These are phyloP conservation scores for Drosophila oshimai DNA, from an alignment of 1,140 invertebrate genomes.

Conservation along the genomic window DNA sequence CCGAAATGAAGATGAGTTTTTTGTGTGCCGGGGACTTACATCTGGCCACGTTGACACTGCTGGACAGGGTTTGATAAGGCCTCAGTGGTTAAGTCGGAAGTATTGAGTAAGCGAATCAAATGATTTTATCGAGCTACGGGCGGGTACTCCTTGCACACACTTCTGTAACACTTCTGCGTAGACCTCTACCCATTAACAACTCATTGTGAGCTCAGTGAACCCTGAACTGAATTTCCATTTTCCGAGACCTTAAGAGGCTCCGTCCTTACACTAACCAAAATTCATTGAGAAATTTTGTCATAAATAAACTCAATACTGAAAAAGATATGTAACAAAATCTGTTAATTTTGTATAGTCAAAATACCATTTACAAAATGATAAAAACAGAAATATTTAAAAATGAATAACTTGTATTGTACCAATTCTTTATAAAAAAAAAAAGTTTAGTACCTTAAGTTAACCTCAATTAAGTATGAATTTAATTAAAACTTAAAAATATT, in stretches of 20 bases:
- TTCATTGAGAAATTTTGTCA: no score
- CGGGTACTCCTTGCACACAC: not conserved
- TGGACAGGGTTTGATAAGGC: slow-evolving; percentile 25
- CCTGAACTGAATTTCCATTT: slow-evolving; percentile 49
- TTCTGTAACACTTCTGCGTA: slow-evolving; percentile 1
- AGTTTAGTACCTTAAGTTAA: no score
- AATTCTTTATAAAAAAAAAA: no score
- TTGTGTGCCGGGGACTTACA: slow-evolving; percentile 3
- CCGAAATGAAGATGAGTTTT: slow-evolving; percentile 74
- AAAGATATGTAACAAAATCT: no score
- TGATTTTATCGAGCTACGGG: slow-evolving; percentile 9
- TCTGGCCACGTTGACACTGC: slow-evolving; percentile 27
- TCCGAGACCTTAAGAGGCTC: not conserved
- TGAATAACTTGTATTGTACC: no score
- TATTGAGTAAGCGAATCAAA: slow-evolving; percentile 19
- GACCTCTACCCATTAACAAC: slow-evolving; percentile 23
- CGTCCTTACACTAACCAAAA: not conserved
- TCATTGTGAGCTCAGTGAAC: slow-evolving; percentile 42
- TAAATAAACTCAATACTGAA: no score
- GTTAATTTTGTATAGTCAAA: no score
- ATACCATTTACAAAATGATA: no score
- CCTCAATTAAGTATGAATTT: no score
- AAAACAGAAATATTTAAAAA: no score
- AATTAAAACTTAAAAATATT: no score
- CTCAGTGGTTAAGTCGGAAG: not conserved